Evolutionary conservation across 2,888 invertebrate genomes (phyloP).

Genomic region (Mythimna ferrago): DNA sequence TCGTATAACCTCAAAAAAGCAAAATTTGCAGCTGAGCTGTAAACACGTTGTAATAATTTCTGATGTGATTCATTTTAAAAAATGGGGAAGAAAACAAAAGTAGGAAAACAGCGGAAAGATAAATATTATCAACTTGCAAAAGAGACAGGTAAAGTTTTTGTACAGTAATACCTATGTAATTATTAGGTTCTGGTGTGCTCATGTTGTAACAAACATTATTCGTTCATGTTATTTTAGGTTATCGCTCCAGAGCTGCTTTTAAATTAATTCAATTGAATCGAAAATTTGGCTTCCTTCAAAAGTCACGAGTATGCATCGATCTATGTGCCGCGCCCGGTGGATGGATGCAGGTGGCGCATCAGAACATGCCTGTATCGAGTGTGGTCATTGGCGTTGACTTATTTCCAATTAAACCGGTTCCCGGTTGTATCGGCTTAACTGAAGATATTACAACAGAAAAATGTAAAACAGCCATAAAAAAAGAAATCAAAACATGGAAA

Average conservation of each 20-base stretch:
- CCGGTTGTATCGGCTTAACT: constrained; percentile 96
- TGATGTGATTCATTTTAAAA: constrained; percentile 68
- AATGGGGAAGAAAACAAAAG: constrained; percentile 99
- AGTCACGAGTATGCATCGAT: constrained; percentile 98
- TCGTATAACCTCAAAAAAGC: constrained; percentile 44
- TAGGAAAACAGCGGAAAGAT: constrained; percentile 99
- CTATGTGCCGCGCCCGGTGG: constrained; percentile 99
- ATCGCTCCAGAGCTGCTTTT: constrained; percentile 99
- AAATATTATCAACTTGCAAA: constrained; percentile 99
- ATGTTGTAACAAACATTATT: constrained; percentile 1
- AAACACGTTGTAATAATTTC: constrained; percentile 44
- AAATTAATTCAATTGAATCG: constrained; percentile 99
- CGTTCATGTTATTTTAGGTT: constrained; percentile 92
- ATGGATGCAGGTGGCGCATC: constrained; percentile 99
- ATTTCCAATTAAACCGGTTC: constrained; percentile 96
- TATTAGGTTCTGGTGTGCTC: not conserved
- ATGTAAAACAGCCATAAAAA: constrained; percentile 94
- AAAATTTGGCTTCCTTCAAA: constrained; percentile 99
- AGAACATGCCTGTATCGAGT: constrained; percentile 99
- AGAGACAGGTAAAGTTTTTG: constrained; percentile 95
- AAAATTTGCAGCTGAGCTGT: constrained; percentile 4
- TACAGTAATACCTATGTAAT: not conserved
- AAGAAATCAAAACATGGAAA: constrained; percentile 98
- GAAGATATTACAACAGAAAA: constrained; percentile 99
- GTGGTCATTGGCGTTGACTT: constrained; percentile 99